Evolutionary conservation across 2,797 vertebrate species (phyloP).

Genomic region (Gila robusta): DNA sequence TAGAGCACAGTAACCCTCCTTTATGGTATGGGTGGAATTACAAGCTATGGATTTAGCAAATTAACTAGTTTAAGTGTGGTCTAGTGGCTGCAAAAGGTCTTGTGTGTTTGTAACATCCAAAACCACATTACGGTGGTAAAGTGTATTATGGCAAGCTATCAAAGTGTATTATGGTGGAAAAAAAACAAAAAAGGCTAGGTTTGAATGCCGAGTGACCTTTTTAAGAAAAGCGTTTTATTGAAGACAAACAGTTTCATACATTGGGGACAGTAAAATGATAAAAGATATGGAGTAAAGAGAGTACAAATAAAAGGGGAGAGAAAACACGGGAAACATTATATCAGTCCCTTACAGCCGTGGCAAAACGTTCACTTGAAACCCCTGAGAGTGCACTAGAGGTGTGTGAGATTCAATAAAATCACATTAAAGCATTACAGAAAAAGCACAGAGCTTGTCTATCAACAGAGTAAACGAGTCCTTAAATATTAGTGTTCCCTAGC

Average conservation of each 20-base stretch:
- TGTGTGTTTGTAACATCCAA: conserved; percentile 10
- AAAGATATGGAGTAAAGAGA: conserved; percentile 31
- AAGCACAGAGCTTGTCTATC: conserved; percentile 10
- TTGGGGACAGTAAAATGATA: conserved; percentile 25
- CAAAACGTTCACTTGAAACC: conserved; percentile 84
- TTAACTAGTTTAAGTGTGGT: not conserved
- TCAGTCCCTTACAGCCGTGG: conserved; percentile 87
- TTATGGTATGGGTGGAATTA: conserved; percentile 21
- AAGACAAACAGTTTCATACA: conserved; percentile 47
- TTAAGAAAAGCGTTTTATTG: conserved; percentile 40
- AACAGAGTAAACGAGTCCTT: not conserved
- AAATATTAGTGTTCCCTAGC: not conserved
- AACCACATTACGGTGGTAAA: not conserved
- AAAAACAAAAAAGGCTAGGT: conserved; percentile 42
- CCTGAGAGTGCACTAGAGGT: conserved; percentile 35
- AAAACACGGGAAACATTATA: conserved; percentile 28
- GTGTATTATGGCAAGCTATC: not conserved
- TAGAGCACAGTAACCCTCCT: conserved; percentile 28
- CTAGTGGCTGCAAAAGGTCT: not conserved
- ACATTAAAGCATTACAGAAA: not conserved
- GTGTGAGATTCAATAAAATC: conserved; percentile 10
- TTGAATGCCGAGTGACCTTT: conserved; percentile 27
- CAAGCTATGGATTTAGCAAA: conserved; percentile 26
- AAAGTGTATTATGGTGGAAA: conserved; percentile 6
- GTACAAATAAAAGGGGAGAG: conserved; percentile 28